phyloP scores from a whole-genome alignment of 2,888 invertebrate species.

The Margaritifera margaritifera region DNA sequence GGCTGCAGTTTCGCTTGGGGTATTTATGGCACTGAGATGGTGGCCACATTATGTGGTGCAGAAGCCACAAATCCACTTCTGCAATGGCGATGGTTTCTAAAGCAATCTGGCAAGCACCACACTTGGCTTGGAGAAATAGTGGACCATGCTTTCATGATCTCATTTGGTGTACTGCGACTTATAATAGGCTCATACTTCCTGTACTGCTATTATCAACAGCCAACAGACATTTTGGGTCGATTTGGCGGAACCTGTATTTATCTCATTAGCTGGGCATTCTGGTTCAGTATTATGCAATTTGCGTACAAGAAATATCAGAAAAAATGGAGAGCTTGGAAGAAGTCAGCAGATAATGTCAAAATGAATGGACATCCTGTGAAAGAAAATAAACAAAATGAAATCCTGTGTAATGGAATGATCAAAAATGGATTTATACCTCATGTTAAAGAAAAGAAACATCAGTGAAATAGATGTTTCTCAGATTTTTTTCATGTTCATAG shows the following conservation, averaged over 20 bases:
- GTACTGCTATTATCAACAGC: conserved; percentile 58
- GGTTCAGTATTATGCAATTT: conserved; percentile 64
- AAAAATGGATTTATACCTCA: too few species aligned
- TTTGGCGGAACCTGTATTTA: conserved; percentile 67
- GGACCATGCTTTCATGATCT: conserved; percentile 64
- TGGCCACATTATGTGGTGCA: conserved; percentile 68
- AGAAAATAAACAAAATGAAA: conserved; percentile 2
- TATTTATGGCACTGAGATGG: conserved; percentile 67
- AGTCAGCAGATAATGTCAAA: conserved; percentile 8
- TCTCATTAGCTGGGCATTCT: conserved; percentile 67
- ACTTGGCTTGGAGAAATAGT: conserved; percentile 58
- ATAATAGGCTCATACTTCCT: conserved; percentile 61
- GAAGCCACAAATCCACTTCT: conserved; percentile 71
- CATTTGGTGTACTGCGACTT: conserved; percentile 66
- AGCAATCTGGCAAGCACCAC: conserved; percentile 51
- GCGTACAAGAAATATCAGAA: conserved; percentile 59
- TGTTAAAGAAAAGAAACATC: too few species aligned
- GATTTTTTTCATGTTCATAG: too few species aligned
- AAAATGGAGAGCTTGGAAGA: conserved; percentile 22
- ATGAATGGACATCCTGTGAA: conserved; percentile 1
- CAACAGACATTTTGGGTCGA: conserved; percentile 58
- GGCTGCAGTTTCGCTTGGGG: conserved; percentile 50
- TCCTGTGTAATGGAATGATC: neutral
- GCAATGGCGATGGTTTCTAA: conserved; percentile 70
- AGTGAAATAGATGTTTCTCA: too few species aligned